These are phyloP conservation scores for Salticus scenicus DNA, from an alignment of 2,888 invertebrate species.

Conservation along the genomic window DNA sequence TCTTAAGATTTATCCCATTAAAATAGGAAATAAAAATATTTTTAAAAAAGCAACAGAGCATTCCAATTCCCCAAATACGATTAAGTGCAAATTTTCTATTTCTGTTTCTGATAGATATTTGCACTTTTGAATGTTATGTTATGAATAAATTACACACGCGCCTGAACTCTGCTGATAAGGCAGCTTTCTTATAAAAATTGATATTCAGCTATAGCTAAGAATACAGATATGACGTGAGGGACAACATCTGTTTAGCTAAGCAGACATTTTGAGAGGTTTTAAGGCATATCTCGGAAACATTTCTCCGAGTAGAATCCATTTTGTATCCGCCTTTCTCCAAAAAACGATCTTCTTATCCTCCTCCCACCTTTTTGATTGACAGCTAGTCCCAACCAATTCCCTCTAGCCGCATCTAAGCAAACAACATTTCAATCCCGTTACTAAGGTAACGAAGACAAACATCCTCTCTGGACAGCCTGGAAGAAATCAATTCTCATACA, in stretches of 20 bases:
- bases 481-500: neutral
- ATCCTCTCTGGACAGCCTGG: neutral
- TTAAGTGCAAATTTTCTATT: too few species aligned
- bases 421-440: constrained; percentile 10
- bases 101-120: too few species aligned
- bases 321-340: neutral
- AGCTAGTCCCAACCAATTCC: constrained; percentile 2
- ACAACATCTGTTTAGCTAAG: neutral
- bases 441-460: neutral
- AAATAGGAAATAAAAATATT: too few species aligned
- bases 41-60: too few species aligned
- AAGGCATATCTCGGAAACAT: neutral
- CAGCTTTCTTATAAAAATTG: neutral
- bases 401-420: neutral
- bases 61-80: too few species aligned
- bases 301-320: neutral
- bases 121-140: neutral
- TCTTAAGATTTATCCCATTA: too few species aligned
- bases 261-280: neutral
- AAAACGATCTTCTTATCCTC: neutral
- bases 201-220: neutral
- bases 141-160: neutral
- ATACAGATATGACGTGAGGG: neutral
- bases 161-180: neutral
- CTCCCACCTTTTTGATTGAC: constrained; percentile 19